Base-by-base conservation (phyloP, 2,797 vertebrate genomes). In the Heteromormyrus szaboi region DNA sequence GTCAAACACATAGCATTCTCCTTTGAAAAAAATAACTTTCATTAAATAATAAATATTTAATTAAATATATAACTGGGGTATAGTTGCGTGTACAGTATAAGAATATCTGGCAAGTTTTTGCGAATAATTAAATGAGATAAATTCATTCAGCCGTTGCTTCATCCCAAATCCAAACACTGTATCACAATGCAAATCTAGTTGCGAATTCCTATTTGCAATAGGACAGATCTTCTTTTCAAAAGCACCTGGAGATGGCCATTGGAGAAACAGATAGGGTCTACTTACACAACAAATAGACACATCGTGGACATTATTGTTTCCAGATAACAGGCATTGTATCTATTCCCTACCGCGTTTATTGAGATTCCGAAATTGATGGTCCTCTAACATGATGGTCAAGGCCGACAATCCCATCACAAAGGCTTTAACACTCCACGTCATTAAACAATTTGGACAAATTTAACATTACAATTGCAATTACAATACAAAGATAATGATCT, bases 231-330 rank as follows among this genome's bases (percentile, higher is more conserved):
- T 92, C 90, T 91, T 92, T 96, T 96, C 95, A 96, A 91, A 96
- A 95, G 95, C 94, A 93, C 90, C 53, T 88, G 89, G 85, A 88
- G 89, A 6, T 91, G 89, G 89, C 88, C 92, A 8, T 87, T 14
- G 90, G 90, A 33, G 90, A 89, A 93, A 93, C 93, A 94, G 90
- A 94, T 93, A 92, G 94, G 92, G 95, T 93, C 93, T 94, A 95
- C 95, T 95, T 95, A 95, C 95, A 95, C 95, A 96, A 95, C 95
- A 95, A 95, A 95, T 94, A 93, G 94, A 93, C 93, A 94, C 94
- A 95, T 95, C 95, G 95, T 93, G 92, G 93, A 94, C 95, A 96
- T 96, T 95, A 96, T 94, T 95, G 95, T 93, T 95, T 95, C 94
- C 92, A 92, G 22, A 89, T 87, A 89, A 87, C 33, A 54, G 25